Percentiles rank a stretch among this genome's conserved stretches.
Conservation (phyloP, 2,888 invertebrate species). For the Dicycla oo region DNA sequence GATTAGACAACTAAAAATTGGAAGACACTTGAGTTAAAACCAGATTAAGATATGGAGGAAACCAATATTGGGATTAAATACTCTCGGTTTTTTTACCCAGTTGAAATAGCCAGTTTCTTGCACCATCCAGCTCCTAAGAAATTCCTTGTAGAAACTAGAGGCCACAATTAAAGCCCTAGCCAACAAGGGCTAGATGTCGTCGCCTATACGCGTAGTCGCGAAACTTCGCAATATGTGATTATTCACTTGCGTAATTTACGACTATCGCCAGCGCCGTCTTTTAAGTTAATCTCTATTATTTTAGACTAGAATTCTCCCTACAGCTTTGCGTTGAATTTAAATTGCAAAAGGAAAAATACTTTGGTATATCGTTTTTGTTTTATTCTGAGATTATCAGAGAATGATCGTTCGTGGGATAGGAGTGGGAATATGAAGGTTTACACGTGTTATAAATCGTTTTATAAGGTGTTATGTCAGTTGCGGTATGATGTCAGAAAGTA, state of each 20-base stretch:
- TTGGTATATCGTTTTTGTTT: conserved; percentile 35
- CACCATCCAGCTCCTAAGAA: conserved; percentile 46
- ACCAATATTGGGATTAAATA: neutral
- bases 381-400: conserved; percentile 32
- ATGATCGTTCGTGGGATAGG: conserved; percentile 14
- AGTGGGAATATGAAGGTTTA: conserved; percentile 10
- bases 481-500: neutral
- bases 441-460: neutral
- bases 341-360: conserved; percentile 48
- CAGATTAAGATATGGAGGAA: too few species aligned
- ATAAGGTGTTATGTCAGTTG: neutral
- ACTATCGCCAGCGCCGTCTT: conserved; percentile 67
- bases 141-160: conserved; percentile 62
- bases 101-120: neutral
- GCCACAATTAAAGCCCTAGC: conserved; percentile 77
- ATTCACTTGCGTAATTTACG: conserved; percentile 76
- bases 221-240: conserved; percentile 72
- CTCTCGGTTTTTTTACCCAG: neutral
- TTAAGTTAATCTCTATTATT: conserved; percentile 71
- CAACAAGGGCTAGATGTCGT: conserved; percentile 75
- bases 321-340: conserved; percentile 43
- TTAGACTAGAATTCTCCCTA: conserved; percentile 52
- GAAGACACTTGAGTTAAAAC: neutral
- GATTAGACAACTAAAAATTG: neutral
- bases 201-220: conserved; percentile 67